phyloP scores from a whole-genome alignment of 2,797 vertebrate genomes.

The Brachymystax lenok region DNA sequence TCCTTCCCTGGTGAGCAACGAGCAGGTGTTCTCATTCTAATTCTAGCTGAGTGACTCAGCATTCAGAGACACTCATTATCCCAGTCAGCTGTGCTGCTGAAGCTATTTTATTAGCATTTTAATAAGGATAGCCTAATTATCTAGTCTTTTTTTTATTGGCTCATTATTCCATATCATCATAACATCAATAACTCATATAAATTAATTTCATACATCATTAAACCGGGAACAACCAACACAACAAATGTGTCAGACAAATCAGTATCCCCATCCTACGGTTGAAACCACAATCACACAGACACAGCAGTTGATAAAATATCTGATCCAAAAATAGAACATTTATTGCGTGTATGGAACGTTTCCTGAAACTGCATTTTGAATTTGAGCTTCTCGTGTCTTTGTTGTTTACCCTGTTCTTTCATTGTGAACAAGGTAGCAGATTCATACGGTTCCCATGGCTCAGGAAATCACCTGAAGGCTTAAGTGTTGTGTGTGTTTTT shows the following conservation, averaged over 20 bases:
- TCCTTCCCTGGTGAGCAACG: constrained; percentile 67
- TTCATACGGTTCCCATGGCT: constrained; percentile 24
- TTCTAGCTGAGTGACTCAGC: not conserved
- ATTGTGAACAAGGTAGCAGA: constrained; percentile 9
- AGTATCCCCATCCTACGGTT: not conserved
- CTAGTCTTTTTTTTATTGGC: not conserved
- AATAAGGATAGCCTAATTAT: not conserved
- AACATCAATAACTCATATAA: not conserved
- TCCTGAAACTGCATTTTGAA: not conserved
- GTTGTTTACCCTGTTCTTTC: not conserved
- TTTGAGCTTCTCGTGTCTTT: not conserved
- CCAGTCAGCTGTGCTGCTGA: not conserved
- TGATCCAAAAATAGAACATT: not conserved
- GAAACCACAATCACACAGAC: not conserved
- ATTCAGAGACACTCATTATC: constrained; percentile 7
- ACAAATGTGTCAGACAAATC: too few species aligned
- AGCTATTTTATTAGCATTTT: constrained; percentile 5
- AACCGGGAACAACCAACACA: constrained; percentile 15
- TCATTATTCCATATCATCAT: not conserved
- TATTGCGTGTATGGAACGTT: not conserved
- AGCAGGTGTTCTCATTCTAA: not conserved
- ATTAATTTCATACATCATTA: not conserved
- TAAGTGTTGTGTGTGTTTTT: constrained; percentile 31
- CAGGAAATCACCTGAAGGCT: constrained; percentile 24
- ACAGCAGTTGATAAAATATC: not conserved